Conservation (phyloP, 64 coral and sea anemone genomes). For the Pocillopora damicornis region DNA sequence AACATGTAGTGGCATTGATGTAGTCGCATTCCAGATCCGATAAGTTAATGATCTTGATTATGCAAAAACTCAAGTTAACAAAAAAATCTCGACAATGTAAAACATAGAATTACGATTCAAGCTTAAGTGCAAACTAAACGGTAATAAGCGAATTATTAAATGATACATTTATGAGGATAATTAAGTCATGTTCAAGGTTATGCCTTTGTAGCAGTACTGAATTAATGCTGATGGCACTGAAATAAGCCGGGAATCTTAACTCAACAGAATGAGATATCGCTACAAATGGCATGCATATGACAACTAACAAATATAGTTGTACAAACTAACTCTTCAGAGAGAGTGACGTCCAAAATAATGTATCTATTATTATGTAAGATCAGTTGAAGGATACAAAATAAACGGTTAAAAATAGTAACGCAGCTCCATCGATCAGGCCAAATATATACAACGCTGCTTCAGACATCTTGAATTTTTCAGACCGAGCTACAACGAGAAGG, state of each 20-base stretch:
- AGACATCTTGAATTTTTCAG: slow-evolving; percentile 62
- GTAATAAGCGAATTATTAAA: not conserved
- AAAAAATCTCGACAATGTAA: not conserved
- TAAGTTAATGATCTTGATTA: slow-evolving; percentile 87
- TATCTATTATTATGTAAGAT: not conserved
- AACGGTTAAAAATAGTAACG: slow-evolving; percentile 84
- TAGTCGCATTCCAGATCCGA: slow-evolving; percentile 99
- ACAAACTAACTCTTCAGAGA: too few species aligned
- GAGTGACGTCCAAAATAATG: not conserved
- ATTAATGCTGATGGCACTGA: not conserved
- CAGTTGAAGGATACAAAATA: slow-evolving; percentile 98
- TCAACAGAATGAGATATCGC: too few species aligned
- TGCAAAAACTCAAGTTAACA: not conserved
- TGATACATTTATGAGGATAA: too few species aligned
- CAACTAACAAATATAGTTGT: too few species aligned
- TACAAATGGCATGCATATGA: too few species aligned
- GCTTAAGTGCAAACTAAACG: not conserved
- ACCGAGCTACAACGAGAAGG: not conserved
- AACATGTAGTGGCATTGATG: slow-evolving; percentile 94
- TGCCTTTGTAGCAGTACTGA: too few species aligned
- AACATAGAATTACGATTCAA: not conserved
- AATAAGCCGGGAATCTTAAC: not conserved
- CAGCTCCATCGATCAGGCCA: slow-evolving; percentile 81
- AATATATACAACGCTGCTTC: slow-evolving; percentile 84
- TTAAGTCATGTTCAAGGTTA: too few species aligned